These are phyloP conservation scores for Petrocephalus sullivani DNA, from an alignment of 2,797 vertebrate genomes.

Conservation along the genomic window DNA sequence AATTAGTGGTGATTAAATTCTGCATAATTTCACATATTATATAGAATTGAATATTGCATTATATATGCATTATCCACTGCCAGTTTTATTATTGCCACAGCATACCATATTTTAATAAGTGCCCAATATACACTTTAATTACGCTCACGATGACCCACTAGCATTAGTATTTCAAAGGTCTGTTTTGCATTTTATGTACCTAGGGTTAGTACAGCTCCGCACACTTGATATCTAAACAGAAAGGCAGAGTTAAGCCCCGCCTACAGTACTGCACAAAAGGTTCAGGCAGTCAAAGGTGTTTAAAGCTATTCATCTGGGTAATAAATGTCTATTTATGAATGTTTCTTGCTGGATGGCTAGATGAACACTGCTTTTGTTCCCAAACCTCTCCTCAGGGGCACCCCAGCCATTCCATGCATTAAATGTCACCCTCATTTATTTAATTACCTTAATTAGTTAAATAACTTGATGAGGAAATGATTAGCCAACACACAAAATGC, in stretches of 20 bases:
- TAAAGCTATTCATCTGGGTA: neutral
- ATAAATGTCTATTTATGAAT: neutral
- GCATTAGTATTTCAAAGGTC: neutral
- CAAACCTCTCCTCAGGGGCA: neutral
- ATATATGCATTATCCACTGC: neutral
- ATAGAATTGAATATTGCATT: neutral
- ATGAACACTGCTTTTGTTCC: neutral
- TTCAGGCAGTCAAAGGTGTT: neutral
- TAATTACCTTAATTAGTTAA: neutral
- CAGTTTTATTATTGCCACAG: neutral
- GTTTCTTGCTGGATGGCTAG: neutral
- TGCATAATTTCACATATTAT: neutral
- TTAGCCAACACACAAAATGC: neutral
- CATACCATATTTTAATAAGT: constrained; percentile 5
- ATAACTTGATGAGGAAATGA: neutral
- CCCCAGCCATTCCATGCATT: neutral
- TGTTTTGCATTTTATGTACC: neutral
- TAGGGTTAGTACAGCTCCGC: neutral
- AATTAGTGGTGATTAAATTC: neutral
- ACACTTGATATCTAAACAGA: neutral
- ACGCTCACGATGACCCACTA: neutral
- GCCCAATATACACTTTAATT: constrained; percentile 10
- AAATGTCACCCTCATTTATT: neutral
- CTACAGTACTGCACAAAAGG: neutral
- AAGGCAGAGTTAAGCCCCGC: neutral